A percentile compares a stretch with the other conserved stretches of the same genome.
Evolutionary conservation across 2,888 invertebrate species (phyloP).

Genomic region (Neoaliturus tenellus): DNA sequence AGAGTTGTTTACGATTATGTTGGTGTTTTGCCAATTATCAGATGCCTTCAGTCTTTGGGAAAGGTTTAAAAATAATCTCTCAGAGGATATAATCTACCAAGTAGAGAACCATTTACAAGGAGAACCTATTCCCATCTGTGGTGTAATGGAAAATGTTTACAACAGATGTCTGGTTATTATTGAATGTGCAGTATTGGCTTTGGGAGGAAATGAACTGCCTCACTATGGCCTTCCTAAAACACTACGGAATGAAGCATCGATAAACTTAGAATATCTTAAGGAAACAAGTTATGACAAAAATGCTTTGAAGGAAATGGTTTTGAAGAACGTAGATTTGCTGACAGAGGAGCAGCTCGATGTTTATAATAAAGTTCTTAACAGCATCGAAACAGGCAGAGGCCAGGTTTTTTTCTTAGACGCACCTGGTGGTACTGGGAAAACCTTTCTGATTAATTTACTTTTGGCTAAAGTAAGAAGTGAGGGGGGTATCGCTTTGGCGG

Average conservation of each 20-base stretch:
- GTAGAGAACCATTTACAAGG: not conserved
- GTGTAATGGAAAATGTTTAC: conserved; percentile 65
- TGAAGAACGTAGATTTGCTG: no score
- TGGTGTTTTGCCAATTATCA: conserved; percentile 64
- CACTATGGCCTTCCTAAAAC: no score
- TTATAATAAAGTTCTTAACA: not conserved
- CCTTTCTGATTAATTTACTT: not conserved
- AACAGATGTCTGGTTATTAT: conserved; percentile 55
- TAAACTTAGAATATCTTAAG: not conserved
- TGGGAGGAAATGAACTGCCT: not conserved
- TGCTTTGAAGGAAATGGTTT: not conserved
- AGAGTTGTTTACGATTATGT: conserved; percentile 65
- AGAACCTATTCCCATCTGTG: no score
- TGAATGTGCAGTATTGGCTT: no score
- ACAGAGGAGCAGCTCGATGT: no score
- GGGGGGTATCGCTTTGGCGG: not conserved
- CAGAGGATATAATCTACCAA: conserved; percentile 63
- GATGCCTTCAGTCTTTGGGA: conserved; percentile 65
- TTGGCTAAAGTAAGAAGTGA: not conserved
- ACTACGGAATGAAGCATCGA: not conserved
- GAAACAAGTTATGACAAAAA: not conserved
- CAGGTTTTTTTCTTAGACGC: not conserved
- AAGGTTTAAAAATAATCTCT: conserved; percentile 65
- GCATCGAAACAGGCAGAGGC: not conserved
- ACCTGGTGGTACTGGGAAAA: conserved; percentile 15